Evolutionary conservation across 2,888 invertebrate genomes (phyloP), one percentile per base, ranked within the genome.

Genomic region (Rhopalosiphum nymphaeae): DNA sequence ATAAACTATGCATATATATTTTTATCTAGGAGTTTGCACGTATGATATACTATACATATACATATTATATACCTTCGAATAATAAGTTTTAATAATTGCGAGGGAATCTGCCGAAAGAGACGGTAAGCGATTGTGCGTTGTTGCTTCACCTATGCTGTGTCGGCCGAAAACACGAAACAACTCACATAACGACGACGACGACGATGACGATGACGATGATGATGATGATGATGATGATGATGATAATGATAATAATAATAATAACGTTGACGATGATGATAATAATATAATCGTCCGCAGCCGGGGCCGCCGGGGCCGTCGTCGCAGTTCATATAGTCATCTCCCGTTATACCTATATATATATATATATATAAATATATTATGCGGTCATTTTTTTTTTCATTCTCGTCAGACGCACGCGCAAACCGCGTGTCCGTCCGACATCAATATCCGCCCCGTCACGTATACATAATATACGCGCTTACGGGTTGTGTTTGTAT

Each of bases 401-500:
- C 36, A 53, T 88, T 88, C 53, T 53, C 53, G 36, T 42, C 46
- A 78, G 44, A 44, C 21, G 29, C 61, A 44, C 61, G 3, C 44
- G 26, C 61, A 29, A 29, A 44, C 29, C 42, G 88, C 36, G 53
- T 88, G 36, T 46, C n/a, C 61, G 44, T 84, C 91, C 88, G 42
- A 44, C 61, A 44, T 84, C 91, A 53, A 44, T 78, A 36, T 56
- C 91, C 91, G 91, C 91, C 91, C 85, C 91, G 56, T 86, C 91
- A 91, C 85, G 85, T 91, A 91, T 56, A 57, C 57, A 44, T 29
- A 46, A 86, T 86, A 86, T 86, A 49, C 7, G 4, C 88, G 61
- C 46, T 29, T 61, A 36, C 26, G 29, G 36, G 44, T 88, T 88
- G 88, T 88, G 88, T 88, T 49, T 89, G 42, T 89, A 13, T 42